A percentile compares a stretch with the other conserved stretches of the same genome.
These are phyloP conservation scores for Oppia nitens DNA, from an alignment of 1,140 invertebrate species.

Conservation along the genomic window DNA sequence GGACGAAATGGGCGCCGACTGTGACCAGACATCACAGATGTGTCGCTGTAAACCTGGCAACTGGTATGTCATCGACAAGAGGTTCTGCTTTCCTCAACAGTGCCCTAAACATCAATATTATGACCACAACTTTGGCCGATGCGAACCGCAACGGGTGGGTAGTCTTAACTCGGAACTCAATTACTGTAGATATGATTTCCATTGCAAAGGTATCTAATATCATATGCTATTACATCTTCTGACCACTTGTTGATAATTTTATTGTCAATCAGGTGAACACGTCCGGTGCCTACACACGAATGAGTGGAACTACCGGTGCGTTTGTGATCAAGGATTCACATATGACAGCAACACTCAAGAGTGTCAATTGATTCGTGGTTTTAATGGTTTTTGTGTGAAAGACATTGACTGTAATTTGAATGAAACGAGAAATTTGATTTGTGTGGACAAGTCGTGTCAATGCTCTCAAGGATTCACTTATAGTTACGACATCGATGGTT, in stretches of 20 bases:
- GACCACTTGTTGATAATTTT: not conserved
- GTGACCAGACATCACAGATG: not conserved
- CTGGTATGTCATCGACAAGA: not conserved
- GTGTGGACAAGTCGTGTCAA: conserved; percentile 1
- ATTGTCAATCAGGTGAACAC: not conserved
- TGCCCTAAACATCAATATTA: conserved; percentile 6
- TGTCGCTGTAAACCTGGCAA: conserved; percentile 1
- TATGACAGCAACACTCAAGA: not conserved
- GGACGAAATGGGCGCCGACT: not conserved
- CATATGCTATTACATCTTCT: not conserved
- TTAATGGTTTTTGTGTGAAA: not conserved
- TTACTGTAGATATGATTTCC: conserved; percentile 11
- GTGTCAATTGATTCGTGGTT: not conserved
- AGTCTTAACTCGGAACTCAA: not conserved
- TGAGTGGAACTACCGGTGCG: conserved; percentile 5
- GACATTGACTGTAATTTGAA: conserved; percentile 4
- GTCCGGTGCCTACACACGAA: not conserved
- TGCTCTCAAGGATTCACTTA: not conserved
- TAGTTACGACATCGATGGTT: conserved; percentile 8
- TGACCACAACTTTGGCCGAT: not conserved
- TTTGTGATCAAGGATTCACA: conserved; percentile 5
- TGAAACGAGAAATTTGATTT: not conserved
- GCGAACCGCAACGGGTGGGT: not conserved
- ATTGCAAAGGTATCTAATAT: not conserved
- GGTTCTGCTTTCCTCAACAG: not conserved